These are phyloP conservation scores for Paratilapia polleni DNA, from an alignment of 2,113 vertebrate genomes.

Conservation along the genomic window DNA sequence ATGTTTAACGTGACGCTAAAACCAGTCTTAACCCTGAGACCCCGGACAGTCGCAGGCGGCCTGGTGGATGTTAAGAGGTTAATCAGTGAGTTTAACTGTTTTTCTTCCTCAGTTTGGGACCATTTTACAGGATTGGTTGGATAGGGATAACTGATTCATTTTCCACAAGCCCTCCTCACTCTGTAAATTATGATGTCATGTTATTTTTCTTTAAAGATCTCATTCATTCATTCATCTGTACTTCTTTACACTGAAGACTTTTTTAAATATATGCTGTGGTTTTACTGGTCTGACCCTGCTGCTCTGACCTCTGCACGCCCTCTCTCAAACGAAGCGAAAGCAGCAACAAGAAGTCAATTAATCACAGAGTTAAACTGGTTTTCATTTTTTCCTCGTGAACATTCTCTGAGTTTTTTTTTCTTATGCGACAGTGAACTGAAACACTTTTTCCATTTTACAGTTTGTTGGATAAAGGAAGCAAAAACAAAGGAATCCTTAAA, in stretches of 20 bases:
- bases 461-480: not conserved
- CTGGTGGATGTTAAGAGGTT: not conserved
- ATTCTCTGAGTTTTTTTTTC: not conserved
- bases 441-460: not conserved
- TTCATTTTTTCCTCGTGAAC: not conserved
- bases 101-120: accelerated
- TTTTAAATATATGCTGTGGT: not conserved
- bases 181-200: not conserved
- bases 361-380: accelerated
- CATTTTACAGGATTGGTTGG: accelerated
- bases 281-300: not conserved
- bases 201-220: accelerated
- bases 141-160: not conserved
- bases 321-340: not conserved
- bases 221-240: not conserved
- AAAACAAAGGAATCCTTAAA: not conserved
- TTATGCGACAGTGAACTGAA: not conserved
- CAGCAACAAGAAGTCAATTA: not conserved
- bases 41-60: not conserved
- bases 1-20: not conserved
- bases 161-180: not conserved
- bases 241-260: not conserved
- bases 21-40: too few species aligned
- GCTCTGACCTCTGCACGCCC: too few species aligned
- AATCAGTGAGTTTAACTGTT: not conserved